Evolutionary conservation across 2,797 vertebrate genomes (phyloP).

Genomic region (Phoxinus dragarum): DNA sequence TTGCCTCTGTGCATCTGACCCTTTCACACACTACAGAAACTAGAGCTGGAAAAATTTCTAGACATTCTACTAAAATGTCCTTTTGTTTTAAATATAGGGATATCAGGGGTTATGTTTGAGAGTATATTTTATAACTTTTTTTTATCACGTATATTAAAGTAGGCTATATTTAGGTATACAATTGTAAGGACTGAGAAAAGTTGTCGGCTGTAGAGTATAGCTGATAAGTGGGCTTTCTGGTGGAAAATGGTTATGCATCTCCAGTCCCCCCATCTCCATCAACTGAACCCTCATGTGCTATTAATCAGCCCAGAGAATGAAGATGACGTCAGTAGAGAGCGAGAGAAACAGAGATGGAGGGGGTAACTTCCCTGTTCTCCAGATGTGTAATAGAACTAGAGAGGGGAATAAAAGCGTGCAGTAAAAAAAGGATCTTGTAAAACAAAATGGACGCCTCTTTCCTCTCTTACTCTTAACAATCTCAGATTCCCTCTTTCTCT

Average conservation of each 20-base stretch:
- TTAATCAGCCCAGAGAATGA: constrained; percentile 34
- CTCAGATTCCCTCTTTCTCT: constrained; percentile 48
- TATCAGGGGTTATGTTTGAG: background rate
- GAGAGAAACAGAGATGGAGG: constrained; percentile 20
- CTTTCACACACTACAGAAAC: constrained; percentile 20
- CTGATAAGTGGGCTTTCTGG: constrained; percentile 53
- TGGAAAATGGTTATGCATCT: constrained; percentile 23
- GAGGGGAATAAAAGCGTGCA: constrained; percentile 59
- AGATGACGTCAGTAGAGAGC: constrained; percentile 35
- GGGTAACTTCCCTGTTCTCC: constrained; percentile 53
- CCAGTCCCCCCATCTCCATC: constrained; percentile 1
- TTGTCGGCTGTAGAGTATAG: background rate
- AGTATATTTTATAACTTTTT: background rate
- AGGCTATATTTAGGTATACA: too few relatives aligned
- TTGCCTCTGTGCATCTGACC: constrained; percentile 40
- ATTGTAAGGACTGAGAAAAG: background rate
- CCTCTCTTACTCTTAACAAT: constrained; percentile 31
- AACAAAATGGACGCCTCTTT: constrained; percentile 52
- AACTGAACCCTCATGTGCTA: constrained; percentile 29
- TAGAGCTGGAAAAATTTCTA: constrained; percentile 10
- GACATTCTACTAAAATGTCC: background rate
- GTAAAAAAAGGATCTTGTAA: constrained; percentile 55
- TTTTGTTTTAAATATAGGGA: background rate
- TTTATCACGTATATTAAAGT: background rate
- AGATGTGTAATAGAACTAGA: constrained; percentile 54